Evolutionary conservation across 2,113 vertebrate species (phyloP), one percentile per base, ranked within the genome.

Genomic region (Catharus minimus): DNA sequence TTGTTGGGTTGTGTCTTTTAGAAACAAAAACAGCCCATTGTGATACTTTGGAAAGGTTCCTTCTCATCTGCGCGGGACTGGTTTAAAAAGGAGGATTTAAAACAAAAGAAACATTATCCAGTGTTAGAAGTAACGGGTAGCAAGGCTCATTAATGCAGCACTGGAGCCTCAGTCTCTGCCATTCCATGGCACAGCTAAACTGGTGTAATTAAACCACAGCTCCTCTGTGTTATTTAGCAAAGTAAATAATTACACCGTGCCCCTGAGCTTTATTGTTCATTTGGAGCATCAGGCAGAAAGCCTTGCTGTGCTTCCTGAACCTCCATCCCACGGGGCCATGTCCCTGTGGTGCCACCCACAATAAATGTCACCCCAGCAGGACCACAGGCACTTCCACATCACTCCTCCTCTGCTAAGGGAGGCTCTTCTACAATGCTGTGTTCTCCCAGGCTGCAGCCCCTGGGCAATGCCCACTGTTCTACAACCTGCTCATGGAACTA

Each of bases 171-270:
- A 93, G 92, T 49, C 74, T 64, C 94, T 83, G 78, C 82, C 71
- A 82, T 94, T 81, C 84, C 69, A 73, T 88, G 90, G 83, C 95
- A 82, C 23, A 65, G 89, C 86, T 84, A 84, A 96, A 93, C 93
- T 73, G 55, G 82, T 65, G 73, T 91, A 94, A 96, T 94, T 96
- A 96, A 97, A 94, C 93, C 87, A 79, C 74, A 86, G 83, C 17
- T 19, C 74, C 77, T 88, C 95, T 68, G 73, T 86, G 89, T 91
- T 92, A 95, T 94, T 97, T 94, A 96, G 95, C 88, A 96, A 95
- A 97, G 95, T 96, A 97, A 97, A 96, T 92, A 94, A 96, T 94
- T 87, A 92, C 74, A 92, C 75, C 19, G 1, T 88, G 86, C 75
- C 94, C 95, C 58, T 30, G 90, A 83, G 75, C 82, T 84, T 75